Evolutionary conservation across 2,113 vertebrate species (phyloP), one percentile per base, ranked within the genome.

Genomic region (Neomonachus schauinslandi): DNA sequence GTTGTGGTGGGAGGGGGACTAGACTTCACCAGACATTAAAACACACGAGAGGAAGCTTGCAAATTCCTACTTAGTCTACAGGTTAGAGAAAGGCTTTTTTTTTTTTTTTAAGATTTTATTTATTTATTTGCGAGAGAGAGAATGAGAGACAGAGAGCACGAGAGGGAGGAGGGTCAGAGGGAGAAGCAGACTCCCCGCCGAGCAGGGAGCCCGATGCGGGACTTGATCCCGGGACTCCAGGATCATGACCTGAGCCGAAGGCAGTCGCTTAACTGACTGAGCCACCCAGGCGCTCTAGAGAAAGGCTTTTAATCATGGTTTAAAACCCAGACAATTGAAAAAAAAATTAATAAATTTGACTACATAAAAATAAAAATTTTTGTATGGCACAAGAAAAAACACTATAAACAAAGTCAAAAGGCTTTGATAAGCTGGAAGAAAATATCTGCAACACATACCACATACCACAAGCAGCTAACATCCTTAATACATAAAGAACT

Each of bases 371-470:
- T 71, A 69, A 74, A 49, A 24, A 36, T 11, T 81, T 26, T 55
- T 89, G 9, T 39, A 36, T 65, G 84, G 46, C 83, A 65, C 84
- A 89, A 59, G 19, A 72, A 95, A 84, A 72, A 85, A 39, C 8
- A 71, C 33, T n/a, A 46, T n/a, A 55, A 92, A 46, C 83, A 95
- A 95, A 89, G 53, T 77, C 69, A 76, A 94, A 89, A 94, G 71
- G 71, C 33, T 84, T n/a, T 72, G 22, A 91, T 55, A 86, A 94
- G 85, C 15, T n/a, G 80, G n/a, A 22, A 72, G 42, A 65, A 94
- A 91, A 72, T 86, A 94, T 85, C 18, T 91, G 24, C 28, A 42
- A 55, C 15, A 94, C 10, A 80, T 59, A 79, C 26, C n/a, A 85
- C 31, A 83, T 36, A 76, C 2, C 63, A 26, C 1, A 65, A 33